These are phyloP conservation scores for Cerceris rybyensis DNA, from an alignment of 2,888 invertebrate genomes.

Conservation along the genomic window DNA sequence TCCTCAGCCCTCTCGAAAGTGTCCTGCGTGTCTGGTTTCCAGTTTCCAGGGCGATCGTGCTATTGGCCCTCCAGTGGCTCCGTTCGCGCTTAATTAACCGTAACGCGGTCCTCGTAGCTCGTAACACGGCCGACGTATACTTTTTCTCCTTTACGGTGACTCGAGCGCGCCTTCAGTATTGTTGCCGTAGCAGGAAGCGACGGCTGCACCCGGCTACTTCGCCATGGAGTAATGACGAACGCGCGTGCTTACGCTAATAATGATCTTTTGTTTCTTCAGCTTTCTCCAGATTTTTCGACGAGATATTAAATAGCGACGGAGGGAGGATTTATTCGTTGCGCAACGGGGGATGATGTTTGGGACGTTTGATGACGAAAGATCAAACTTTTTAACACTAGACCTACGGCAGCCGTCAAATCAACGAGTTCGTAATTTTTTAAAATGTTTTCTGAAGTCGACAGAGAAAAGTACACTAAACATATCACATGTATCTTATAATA, in stretches of 20 bases:
- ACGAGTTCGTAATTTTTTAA: too few relatives aligned
- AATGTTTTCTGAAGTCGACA: too few relatives aligned
- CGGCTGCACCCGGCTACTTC: slow-evolving; percentile 38
- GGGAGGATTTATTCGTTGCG: slow-evolving; percentile 30
- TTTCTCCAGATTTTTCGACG: slow-evolving; percentile 45
- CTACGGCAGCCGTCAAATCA: too few relatives aligned
- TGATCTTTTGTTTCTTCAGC: slow-evolving; percentile 56
- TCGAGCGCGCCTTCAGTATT: slow-evolving; percentile 45
- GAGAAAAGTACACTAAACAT: too few relatives aligned
- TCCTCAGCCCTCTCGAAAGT: too few relatives aligned
- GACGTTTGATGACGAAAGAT: too few relatives aligned
- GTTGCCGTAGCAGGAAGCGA: slow-evolving; percentile 58
- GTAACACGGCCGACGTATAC: slow-evolving; percentile 56
- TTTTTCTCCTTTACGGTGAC: slow-evolving; percentile 52
- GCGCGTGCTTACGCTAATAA: slow-evolving; percentile 60
- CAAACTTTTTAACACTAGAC: too few relatives aligned
- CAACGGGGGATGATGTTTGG: not conserved
- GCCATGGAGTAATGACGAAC: slow-evolving; percentile 58
- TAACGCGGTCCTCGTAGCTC: slow-evolving; percentile 59
- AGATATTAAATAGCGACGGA: slow-evolving; percentile 55
- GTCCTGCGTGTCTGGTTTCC: slow-evolving; percentile 47
- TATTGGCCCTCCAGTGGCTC: slow-evolving; percentile 37
- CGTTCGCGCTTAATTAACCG: slow-evolving; percentile 65
- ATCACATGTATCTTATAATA: too few relatives aligned
- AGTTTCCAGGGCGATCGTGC: slow-evolving; percentile 56